Evolutionary conservation across 2,113 vertebrate species (phyloP), one percentile per base, ranked within the genome.

Genomic region (Callipepla californica): DNA sequence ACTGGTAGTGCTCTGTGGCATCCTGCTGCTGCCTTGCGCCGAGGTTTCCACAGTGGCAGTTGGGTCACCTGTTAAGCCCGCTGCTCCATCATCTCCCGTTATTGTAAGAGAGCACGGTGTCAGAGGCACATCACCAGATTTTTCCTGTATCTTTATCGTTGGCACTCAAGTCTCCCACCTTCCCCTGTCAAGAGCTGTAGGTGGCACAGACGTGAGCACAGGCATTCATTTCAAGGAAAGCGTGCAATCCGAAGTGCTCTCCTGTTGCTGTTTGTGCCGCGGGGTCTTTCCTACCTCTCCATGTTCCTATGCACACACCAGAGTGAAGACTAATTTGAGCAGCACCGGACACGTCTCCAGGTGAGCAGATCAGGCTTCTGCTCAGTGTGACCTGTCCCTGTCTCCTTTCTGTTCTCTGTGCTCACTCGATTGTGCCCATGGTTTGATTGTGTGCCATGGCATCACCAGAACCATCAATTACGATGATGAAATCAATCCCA

Each of bases 221-320:
- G 70, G 25, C 8, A 1, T 38, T 66, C 20, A 9, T 77, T 72
- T 40, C 65, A 66, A 16, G 50, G 51, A 63, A 47, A 77, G n/a
- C 38, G 1, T 58, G 65, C 65, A 59, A 53, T 19, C 18, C 38
- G 28, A 11, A 13, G n/a, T 21, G 42, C 48, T 51, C 78, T 45
- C 51, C 55, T 22, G 25, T 14, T 62, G 1, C 57, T 53, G 0
- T 23, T 66, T 36, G 5, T n/a, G 21, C 76, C 13, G 0, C 5
- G 22, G 66, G 7, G 14, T 57, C 32, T 77, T 67, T 57, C 32
- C 8, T 34, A 7, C 34, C 7, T 57, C 6, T 53, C 77, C 23
- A 0, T 28, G 11, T 65, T 38, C 45, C 23, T 20, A 28, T 20
- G 30, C 50, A 6, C 18, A 5, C 25, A 19, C 25, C n/a, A 10